A percentile compares a stretch with the other conserved stretches of the same genome.
Conservation (phyloP, 1,140 invertebrate species). For the honey bee (Apis mellifera) region DNA sequence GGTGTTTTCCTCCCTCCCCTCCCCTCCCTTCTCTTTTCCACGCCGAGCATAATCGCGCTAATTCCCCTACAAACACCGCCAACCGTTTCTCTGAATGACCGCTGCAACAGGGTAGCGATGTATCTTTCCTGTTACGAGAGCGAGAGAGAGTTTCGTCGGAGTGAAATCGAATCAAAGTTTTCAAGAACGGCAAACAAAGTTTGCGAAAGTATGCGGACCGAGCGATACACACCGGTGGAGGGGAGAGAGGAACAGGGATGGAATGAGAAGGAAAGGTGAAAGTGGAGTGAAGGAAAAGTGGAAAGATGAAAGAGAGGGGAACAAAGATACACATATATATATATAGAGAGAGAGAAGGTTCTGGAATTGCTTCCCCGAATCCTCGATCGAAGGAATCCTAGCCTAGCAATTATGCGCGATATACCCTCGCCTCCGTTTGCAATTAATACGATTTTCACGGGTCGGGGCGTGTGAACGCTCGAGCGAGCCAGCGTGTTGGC, state of each 20-base stretch:
- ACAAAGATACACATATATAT: neutral
- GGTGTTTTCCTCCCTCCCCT: fast-evolving
- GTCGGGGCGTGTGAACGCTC: neutral
- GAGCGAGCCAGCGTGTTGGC: neutral
- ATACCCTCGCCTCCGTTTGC: neutral
- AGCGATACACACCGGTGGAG: slow-evolving; percentile 20
- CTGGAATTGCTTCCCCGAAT: slow-evolving; percentile 22
- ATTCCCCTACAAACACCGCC: neutral
- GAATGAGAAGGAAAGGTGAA: too few species aligned
- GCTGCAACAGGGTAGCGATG: slow-evolving; percentile 33
- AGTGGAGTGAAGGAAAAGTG: too few species aligned
- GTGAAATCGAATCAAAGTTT: slow-evolving; percentile 50
- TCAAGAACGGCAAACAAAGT: slow-evolving; percentile 50
- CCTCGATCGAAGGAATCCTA: slow-evolving; percentile 23
- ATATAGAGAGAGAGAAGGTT: too few species aligned
- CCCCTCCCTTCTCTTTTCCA: too few species aligned
- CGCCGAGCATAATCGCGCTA: neutral
- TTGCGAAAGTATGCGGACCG: slow-evolving; percentile 37
- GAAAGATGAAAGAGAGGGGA: neutral
- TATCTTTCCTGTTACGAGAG: slow-evolving; percentile 23
- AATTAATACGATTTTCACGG: slow-evolving; percentile 40
- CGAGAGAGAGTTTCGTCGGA: slow-evolving; percentile 9
- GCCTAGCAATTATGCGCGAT: slow-evolving; percentile 4
- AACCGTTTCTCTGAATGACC: neutral
- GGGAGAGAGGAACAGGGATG: neutral